These are phyloP conservation scores for Amazona guildingii DNA, from an alignment of 2,113 vertebrate genomes.

Conservation along the genomic window DNA sequence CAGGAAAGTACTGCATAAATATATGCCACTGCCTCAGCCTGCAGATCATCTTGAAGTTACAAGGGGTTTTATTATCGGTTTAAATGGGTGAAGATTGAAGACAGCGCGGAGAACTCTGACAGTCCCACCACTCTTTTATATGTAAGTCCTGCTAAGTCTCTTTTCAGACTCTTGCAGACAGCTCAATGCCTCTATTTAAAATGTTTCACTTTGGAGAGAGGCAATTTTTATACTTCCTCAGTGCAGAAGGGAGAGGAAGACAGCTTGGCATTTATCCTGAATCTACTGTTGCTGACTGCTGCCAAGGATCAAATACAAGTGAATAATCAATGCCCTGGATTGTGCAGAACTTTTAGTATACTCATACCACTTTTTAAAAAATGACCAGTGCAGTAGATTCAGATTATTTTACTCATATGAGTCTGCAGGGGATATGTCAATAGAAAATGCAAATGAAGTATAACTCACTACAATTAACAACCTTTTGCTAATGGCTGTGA, in stretches of 20 bases:
- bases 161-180: neutral
- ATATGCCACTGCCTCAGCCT: neutral
- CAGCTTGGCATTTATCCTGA: neutral
- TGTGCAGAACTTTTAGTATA: neutral
- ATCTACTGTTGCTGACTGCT: neutral
- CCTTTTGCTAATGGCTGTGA: neutral
- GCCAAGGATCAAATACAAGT: neutral
- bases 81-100: neutral
- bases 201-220: neutral
- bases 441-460: neutral
- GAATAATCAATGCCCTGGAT: neutral
- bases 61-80: neutral
- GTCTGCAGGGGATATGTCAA: neutral
- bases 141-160: accelerated
- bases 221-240: neutral
- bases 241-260: neutral
- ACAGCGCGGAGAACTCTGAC: neutral
- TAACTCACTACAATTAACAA: neutral
- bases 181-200: neutral
- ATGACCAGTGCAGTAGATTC: neutral
- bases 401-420: neutral
- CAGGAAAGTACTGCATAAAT: neutral
- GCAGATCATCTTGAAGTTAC: neutral
- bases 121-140: neutral
- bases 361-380: neutral